phyloP scores from a whole-genome alignment of 37 sponge, comb jelly and placozoan genomes.

The Beroe forskalii region DNA sequence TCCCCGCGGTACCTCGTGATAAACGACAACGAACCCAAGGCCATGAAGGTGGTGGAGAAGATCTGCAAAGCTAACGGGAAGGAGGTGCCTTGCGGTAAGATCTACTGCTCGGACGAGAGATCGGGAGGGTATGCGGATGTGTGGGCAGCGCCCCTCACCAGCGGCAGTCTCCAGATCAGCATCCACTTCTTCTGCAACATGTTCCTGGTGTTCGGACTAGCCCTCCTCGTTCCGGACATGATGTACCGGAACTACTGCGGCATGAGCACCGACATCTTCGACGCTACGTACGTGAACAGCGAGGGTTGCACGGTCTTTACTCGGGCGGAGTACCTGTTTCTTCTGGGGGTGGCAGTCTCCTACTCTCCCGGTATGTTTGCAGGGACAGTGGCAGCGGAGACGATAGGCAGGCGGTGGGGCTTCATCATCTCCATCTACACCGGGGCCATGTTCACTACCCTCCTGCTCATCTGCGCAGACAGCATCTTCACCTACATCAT shows the following conservation, averaged over 20 bases:
- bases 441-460: slow-evolving; percentile 25
- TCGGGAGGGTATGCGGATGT: slow-evolving; percentile 12
- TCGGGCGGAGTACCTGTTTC: slow-evolving; percentile 13
- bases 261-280: background rate
- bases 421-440: slow-evolving; percentile 14
- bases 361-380: slow-evolving; percentile 17
- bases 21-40: background rate
- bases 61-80: background rate
- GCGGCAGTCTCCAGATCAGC: slow-evolving; percentile 43
- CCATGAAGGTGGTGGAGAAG: slow-evolving; percentile 24
- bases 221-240: background rate
- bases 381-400: background rate
- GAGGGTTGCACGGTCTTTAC: slow-evolving; percentile 28
- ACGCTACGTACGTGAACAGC: slow-evolving; percentile 14
- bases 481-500: background rate
- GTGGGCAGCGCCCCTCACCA: slow-evolving; percentile 9
- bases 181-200: slow-evolving; percentile 63
- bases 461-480: slow-evolving; percentile 33
- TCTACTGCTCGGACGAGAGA: slow-evolving; percentile 19
- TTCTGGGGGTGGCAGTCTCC: background rate
- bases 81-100: background rate
- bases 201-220: slow-evolving; percentile 52
- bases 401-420: background rate
- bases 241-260: slow-evolving; percentile 27
- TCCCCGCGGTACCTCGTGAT: slow-evolving; percentile 53